Conservation (phyloP, 2,797 vertebrate species). For the Aldrovandia affinis region DNA sequence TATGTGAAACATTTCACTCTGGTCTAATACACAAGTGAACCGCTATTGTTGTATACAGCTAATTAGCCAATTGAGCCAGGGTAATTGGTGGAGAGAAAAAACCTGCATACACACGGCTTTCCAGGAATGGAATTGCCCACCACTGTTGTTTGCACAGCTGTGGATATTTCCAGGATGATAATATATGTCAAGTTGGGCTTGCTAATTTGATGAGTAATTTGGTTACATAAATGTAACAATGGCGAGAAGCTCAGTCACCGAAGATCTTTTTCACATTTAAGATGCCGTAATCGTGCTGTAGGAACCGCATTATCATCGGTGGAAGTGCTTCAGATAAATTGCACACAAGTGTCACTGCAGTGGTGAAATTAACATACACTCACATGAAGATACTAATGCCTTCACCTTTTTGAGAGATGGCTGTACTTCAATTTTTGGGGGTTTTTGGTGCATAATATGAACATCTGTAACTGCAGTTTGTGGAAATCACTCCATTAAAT, state of each 20-base stretch:
- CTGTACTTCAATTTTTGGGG: not conserved
- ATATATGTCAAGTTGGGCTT: not conserved
- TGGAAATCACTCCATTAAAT: not conserved
- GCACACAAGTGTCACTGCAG: not conserved
- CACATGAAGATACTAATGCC: not conserved
- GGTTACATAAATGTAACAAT: not conserved
- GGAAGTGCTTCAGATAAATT: not conserved
- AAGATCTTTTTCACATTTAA: not conserved
- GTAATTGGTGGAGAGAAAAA: no score
- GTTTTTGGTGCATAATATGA: not conserved
- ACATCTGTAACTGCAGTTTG: not conserved
- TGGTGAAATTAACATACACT: not conserved
- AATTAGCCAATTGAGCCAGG: no score
- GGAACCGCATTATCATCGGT: not conserved
- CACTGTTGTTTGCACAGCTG: not conserved
- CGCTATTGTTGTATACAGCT: no score
- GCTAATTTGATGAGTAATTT: conserved; percentile 6
- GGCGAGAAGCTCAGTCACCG: not conserved
- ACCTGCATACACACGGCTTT: no score
- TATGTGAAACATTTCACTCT: no score
- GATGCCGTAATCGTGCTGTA: not conserved
- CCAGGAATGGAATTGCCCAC: no score
- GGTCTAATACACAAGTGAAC: no score
- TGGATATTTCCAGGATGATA: conserved; percentile 1
- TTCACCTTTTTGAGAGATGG: not conserved